Base-by-base conservation (phyloP, 2,888 invertebrate genomes). In the Apocheima hispidaria region DNA sequence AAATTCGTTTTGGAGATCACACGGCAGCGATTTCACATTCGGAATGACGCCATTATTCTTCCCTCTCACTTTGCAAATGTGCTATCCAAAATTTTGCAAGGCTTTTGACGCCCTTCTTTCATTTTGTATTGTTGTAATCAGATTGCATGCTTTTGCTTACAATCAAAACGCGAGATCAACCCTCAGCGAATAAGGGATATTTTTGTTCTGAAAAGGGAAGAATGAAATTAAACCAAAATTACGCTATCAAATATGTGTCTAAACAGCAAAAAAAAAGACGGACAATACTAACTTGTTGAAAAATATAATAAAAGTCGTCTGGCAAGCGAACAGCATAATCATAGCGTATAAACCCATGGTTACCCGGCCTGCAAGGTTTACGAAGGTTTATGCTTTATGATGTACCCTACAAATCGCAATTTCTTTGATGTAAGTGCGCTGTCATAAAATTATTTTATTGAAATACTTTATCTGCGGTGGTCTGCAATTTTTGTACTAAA, bases 11-110 rank as follows among this genome's bases (percentile, higher is more conserved):
- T 61, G 53, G 35, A 61, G 55, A 69, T 68, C 68, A 65, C 66
- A 69, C 65, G 58, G 61, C 58, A 64, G 69, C 71, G 72, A 77
- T 78, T 76, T 69, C 65, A 66, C 70, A 65, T 70, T 70, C 56
- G 43, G 61, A 75, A 78, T 69, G 68, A 75, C 66, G 67, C 70
- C 64, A 77, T 81, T 68, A 71, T 66, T 77, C 62, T 72, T 66
- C 57, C 48, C 61, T 52, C 55, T 66, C 69, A 70, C 68, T 75
- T 71, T 63, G 58, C 66, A 71, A 65, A 70, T 65, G 58, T 64
- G 63, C 55, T 50, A 40, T 50, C 10, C 46, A 55, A 21, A 40
- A 28, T 28, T 49, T 55, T 16, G 16, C 12, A 49, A 21, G n/a
- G 3, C 30, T 57, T 49, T 38, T 51, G 44, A 33, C 26, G 23